Percentiles rank a stretch among this genome's conserved stretches.
These are phyloP conservation scores for Drosophila equinoxialis DNA, from an alignment of 1,140 invertebrate genomes.

Conservation along the genomic window DNA sequence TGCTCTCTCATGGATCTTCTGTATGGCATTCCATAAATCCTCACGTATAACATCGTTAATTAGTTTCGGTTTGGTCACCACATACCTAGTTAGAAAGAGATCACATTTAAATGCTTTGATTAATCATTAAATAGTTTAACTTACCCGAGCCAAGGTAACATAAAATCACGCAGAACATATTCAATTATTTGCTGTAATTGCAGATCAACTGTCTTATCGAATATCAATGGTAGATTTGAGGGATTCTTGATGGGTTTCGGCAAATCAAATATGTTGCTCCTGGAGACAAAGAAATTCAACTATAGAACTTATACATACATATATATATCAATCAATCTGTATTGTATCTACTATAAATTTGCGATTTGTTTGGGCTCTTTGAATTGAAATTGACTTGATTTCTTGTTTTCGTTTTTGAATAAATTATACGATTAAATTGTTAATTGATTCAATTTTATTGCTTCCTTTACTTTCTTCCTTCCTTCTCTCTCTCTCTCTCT, in stretches of 20 bases:
- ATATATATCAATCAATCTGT: too few relatives aligned
- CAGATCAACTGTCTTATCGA: conserved; percentile 91
- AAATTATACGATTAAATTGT: not conserved
- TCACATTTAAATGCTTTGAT: not conserved
- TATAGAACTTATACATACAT: not conserved
- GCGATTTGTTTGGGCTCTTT: not conserved
- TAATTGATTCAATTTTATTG: conserved; percentile 13
- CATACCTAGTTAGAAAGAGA: conserved; percentile 52
- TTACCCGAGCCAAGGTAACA: conserved; percentile 88
- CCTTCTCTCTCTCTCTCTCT: conserved; percentile 5
- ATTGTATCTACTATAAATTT: too few relatives aligned
- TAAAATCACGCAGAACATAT: conserved; percentile 90
- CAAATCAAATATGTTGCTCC: conserved; percentile 79
- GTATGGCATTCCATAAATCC: conserved; percentile 91
- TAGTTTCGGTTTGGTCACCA: conserved; percentile 84
- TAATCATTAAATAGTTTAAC: conserved; percentile 66
- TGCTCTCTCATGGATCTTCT: conserved; percentile 89
- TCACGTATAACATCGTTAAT: conserved; percentile 88
- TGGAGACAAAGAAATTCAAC: conserved; percentile 25
- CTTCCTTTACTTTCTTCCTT: not conserved
- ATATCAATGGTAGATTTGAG: conserved; percentile 88
- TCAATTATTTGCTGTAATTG: conserved; percentile 93
- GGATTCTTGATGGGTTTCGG: conserved; percentile 81
- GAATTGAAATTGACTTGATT: not conserved
- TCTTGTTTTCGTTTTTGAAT: not conserved